A percentile compares a stretch with the other conserved stretches of the same genome.
Conservation (phyloP, 2,797 vertebrate species). For the Simalia tracyae region DNA sequence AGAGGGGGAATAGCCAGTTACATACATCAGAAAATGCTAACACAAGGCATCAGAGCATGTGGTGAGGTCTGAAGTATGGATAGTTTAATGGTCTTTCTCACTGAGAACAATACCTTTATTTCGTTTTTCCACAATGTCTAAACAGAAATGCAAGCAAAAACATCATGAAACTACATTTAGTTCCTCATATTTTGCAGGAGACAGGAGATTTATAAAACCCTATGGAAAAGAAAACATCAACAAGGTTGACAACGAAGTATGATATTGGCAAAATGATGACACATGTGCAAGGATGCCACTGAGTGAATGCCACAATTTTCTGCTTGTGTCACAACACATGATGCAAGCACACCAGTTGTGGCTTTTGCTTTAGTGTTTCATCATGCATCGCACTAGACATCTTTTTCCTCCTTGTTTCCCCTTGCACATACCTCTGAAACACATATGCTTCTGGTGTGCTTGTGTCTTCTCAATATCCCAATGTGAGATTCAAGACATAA, state of each 20-base stretch:
- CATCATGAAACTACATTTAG: background rate
- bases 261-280: background rate
- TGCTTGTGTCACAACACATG: background rate
- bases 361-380: too few relatives aligned
- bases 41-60: background rate
- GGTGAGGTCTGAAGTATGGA: background rate
- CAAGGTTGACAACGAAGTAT: background rate
- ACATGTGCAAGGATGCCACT: background rate
- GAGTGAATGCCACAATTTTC: background rate
- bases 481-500: background rate
- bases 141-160: background rate
- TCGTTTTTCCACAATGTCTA: background rate
- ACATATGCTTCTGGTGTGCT: background rate
- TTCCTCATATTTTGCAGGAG: background rate
- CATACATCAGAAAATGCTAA: background rate
- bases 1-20: background rate
- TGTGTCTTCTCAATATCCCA: background rate
- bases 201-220: background rate
- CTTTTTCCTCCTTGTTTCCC: background rate
- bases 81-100: background rate
- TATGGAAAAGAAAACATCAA: background rate
- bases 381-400: too few relatives aligned
- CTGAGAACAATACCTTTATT: background rate
- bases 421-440: background rate
- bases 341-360: background rate